These are phyloP conservation scores for Lophius americanus DNA, from an alignment of 2,797 vertebrate genomes.

Conservation along the genomic window DNA sequence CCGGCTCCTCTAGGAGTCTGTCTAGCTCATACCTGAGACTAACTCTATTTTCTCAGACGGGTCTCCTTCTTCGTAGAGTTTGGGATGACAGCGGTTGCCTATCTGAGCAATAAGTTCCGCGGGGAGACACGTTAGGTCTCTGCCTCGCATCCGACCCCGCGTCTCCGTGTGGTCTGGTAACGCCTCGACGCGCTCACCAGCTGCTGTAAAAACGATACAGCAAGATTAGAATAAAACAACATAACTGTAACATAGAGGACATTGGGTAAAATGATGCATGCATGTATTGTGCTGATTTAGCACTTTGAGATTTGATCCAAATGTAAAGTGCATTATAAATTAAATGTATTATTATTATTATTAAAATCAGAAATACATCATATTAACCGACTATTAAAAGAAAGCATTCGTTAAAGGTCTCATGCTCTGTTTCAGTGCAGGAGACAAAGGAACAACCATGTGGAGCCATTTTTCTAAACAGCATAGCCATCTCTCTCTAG, in stretches of 20 bases:
- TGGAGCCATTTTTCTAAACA: no score
- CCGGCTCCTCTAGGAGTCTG: no score
- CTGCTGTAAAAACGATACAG: constrained; percentile 47
- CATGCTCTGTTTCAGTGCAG: no score
- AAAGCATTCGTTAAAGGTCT: no score
- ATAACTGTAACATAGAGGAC: not conserved
- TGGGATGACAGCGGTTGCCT: constrained; percentile 95
- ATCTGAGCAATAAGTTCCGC: constrained; percentile 95
- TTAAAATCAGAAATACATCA: not conserved
- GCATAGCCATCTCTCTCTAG: no score
- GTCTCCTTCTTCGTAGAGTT: constrained; percentile 95
- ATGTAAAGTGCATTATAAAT: no score
- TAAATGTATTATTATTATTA: no score
- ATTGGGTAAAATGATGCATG: no score
- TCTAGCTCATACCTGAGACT: constrained; percentile 85
- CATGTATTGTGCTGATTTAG: no score
- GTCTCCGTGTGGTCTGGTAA: constrained; percentile 92
- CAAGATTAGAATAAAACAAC: constrained; percentile 3
- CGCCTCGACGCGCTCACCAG: constrained; percentile 91
- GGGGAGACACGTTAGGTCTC: constrained; percentile 91
- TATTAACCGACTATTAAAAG: no score
- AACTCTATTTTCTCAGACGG: constrained; percentile 95
- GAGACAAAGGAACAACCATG: no score
- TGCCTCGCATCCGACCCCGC: constrained; percentile 88
- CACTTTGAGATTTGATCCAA: no score